Evolutionary conservation across 2,113 vertebrate genomes (phyloP), one percentile per base, ranked within the genome.

Genomic region (Heteronetta atricapilla): DNA sequence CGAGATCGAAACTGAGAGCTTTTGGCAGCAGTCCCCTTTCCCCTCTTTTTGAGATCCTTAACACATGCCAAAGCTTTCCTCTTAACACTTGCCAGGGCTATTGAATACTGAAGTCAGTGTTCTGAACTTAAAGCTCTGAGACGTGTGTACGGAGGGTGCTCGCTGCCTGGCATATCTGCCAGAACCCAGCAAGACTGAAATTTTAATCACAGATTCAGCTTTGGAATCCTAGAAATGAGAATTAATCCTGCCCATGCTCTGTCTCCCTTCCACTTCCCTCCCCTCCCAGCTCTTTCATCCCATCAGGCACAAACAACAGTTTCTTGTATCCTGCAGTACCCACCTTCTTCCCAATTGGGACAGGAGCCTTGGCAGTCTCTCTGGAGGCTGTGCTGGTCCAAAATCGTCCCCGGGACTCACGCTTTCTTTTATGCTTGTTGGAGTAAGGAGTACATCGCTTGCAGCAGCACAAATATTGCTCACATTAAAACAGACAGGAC

Each of bases 71-170:
- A 9, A 82, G 56, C 46, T 84, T 90, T 94, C 44, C 66, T 93
- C 86, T 97, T 85, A 89, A 58, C 15, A 8, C 50, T 87, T 90
- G 89, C 93, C 89, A 94, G 86, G 67, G 58, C 44, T 94, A 36
- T 73, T 92, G 86, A 94, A 68, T 87, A 29, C 56, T 76, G 81
- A 85, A 94, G 69, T 91, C 46, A 52, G 40, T 4, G 19, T 78
- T 95, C 78, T 84, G 92, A 84, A 82, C 68, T 67, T 79, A 22
- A 91, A 94, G 83, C 76, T 89, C 62, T 11, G 56, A 86, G 75
- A 77, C 70, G 50, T 86, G 28, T 86, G 25, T 55, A 46, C 50
- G 81, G 53, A 93, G 68, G 26, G 14, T 83, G 36, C 77, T 82
- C 73, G 75, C 44, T 88, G 59, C 52, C 59, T 63, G 75, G 55